Conservation (phyloP, 2,888 invertebrate genomes). For the Syrista parreyssii region DNA sequence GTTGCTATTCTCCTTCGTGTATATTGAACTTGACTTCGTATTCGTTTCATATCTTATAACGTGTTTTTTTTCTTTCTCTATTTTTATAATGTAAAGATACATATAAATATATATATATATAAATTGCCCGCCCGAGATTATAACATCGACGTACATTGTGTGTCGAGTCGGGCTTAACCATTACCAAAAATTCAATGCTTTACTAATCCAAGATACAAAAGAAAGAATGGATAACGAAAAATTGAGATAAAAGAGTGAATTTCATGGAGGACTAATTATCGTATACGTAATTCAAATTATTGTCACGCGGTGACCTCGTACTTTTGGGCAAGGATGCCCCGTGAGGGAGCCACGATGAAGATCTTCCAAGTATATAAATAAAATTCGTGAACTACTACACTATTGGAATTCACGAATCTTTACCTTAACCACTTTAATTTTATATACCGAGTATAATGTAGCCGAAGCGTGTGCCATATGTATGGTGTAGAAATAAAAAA, state of each 20-base stretch:
- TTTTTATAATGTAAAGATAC: neutral
- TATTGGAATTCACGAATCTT: neutral
- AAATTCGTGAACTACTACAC: neutral
- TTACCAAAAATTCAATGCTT: conserved; percentile 49
- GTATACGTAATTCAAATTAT: neutral
- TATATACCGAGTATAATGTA: neutral
- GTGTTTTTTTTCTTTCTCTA: neutral
- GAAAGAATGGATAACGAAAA: neutral
- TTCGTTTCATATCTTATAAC: neutral
- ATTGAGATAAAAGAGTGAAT: neutral
- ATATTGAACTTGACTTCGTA: neutral
- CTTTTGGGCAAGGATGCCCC: neutral
- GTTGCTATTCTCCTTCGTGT: conserved; percentile 1
- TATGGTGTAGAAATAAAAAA: neutral
- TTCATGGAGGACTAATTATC: neutral
- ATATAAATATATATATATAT: neutral
- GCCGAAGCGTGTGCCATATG: neutral
- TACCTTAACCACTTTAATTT: neutral
- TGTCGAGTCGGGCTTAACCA: conserved; percentile 16
- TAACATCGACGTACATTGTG: neutral
- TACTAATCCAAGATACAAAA: conserved; percentile 30
- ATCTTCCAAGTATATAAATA: neutral
- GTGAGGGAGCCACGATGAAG: neutral
- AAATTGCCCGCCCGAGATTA: neutral
- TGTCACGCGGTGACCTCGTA: neutral